phyloP scores from a whole-genome alignment of 2,888 invertebrate species.

The Drosophila tanythrix region DNA sequence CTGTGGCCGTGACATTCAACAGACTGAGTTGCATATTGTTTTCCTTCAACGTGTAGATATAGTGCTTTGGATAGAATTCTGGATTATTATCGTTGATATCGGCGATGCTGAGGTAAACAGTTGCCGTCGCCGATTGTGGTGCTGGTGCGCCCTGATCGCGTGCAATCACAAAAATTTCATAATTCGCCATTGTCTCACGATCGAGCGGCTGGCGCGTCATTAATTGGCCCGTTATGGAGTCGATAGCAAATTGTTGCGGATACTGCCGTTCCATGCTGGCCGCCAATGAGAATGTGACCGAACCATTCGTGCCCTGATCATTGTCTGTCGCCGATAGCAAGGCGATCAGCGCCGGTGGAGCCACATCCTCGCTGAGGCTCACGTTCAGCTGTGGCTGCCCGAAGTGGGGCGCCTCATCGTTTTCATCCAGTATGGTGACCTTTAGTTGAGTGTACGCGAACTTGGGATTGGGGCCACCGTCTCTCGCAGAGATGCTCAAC shows the following conservation, averaged over 20 bases:
- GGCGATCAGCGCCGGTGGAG: slow-evolving; percentile 92
- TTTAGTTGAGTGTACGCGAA: slow-evolving; percentile 95
- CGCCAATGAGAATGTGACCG: slow-evolving; percentile 93
- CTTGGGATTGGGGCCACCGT: slow-evolving; percentile 97
- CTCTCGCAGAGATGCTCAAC: slow-evolving; percentile 95
- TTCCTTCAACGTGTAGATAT: slow-evolving; percentile 90
- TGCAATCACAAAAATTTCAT: slow-evolving; percentile 94
- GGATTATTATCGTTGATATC: slow-evolving; percentile 98
- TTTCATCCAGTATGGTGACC: slow-evolving; percentile 96
- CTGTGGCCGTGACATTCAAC: slow-evolving; percentile 91
- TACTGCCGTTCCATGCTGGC: slow-evolving; percentile 91
- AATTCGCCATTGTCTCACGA: slow-evolving; percentile 91
- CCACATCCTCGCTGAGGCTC: slow-evolving; percentile 91
- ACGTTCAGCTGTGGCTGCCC: slow-evolving; percentile 90
- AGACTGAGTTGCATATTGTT: slow-evolving; percentile 81
- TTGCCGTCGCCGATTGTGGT: slow-evolving; percentile 95
- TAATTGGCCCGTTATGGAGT: slow-evolving; percentile 93
- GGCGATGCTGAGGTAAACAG: slow-evolving; percentile 91
- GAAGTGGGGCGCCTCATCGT: slow-evolving; percentile 96
- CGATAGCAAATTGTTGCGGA: slow-evolving; percentile 93
- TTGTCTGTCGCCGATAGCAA: slow-evolving; percentile 94
- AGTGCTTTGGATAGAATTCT: slow-evolving; percentile 94
- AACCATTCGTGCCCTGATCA: slow-evolving; percentile 97
- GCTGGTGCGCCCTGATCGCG: slow-evolving; percentile 94
- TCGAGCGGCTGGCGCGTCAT: slow-evolving; percentile 92